Evolutionary conservation across 2,113 vertebrate species (phyloP).

Genomic region (Scomber colias): DNA sequence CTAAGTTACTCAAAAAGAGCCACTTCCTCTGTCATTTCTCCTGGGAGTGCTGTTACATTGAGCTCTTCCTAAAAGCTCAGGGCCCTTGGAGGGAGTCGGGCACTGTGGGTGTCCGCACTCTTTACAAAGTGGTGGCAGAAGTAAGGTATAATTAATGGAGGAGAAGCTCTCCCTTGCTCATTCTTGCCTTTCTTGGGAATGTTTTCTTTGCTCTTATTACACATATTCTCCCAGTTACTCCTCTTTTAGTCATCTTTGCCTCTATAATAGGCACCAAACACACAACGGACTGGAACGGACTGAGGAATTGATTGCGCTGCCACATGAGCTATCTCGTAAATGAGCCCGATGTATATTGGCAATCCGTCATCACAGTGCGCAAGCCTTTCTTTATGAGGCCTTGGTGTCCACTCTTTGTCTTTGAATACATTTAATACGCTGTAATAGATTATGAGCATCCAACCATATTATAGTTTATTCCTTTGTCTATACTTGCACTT

Average conservation of each 20-base stretch:
- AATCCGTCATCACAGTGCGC: constrained; percentile 37
- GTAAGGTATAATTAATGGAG: constrained; percentile 39
- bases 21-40: constrained; percentile 30
- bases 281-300: constrained; percentile 11
- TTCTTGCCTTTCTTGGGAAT: constrained; percentile 2
- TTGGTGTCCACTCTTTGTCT: constrained; percentile 36
- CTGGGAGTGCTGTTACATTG: constrained; percentile 23
- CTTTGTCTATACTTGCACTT: constrained; percentile 25
- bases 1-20: constrained; percentile 57
- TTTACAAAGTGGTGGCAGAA: constrained; percentile 36
- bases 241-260: background rate
- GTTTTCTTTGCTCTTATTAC: constrained; percentile 15
- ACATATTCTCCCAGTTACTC: background rate
- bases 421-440: constrained; percentile 32
- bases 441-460: constrained; percentile 33
- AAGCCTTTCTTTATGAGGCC: constrained; percentile 43
- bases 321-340: constrained; percentile 31
- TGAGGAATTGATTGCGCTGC: constrained; percentile 33
- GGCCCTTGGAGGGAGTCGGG: constrained; percentile 47
- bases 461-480: constrained; percentile 8
- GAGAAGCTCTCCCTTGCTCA: constrained; percentile 5
- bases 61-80: constrained; percentile 36
- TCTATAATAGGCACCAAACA: constrained; percentile 8
- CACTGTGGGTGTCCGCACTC: constrained; percentile 16
- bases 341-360: constrained; percentile 33